Evolutionary conservation across 2,888 invertebrate genomes (phyloP), one percentile per base, ranked within the genome.

Genomic region (Scaptomyza tumidula): DNA sequence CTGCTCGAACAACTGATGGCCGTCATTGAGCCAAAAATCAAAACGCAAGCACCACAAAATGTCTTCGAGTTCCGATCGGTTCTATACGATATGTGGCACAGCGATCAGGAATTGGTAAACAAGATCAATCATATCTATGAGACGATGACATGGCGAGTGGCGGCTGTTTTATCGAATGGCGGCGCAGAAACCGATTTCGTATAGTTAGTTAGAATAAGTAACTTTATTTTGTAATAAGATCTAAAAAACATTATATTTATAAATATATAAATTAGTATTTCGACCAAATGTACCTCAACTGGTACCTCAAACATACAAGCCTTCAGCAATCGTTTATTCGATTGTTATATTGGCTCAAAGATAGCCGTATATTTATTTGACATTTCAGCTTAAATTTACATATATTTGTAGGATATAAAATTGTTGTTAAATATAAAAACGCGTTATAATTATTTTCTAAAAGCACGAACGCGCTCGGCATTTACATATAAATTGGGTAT

Each of bases 51-150:
- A 1, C 85, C 87, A 1, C 53, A 86, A 41, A 76, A 74, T 14
- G 81, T 78, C 0, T 11, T 57, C 13, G 76, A 85, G 24, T 88
- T 85, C 5, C 73, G 76, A 0, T 52, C 81, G 0, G 63, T 72
- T 2, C 64, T 88, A 19, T 81, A 81, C 24, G 71, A 84, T 5
- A 66, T 84, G 9, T 88, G 89, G 87, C 89, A 81, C 54, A 86
- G 70, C 50, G 85, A 85, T 37, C 60, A 58, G 48, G 72, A 75
- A 3, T 52, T 85, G 48, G 89, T 84, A 6, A 59, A 52, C 29
- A 67, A 70, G 53, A 75, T 85, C 16, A 66, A 85, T 7, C 16
- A 70, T 13, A 67, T 85, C 0, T 88, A 81, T 37, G 79, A 78
- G 27, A 67, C 85, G 14, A 88, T 85, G 89, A 29, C 72, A 0